phyloP scores from a whole-genome alignment of 2,888 invertebrate species.

The Maniola hyperantus region DNA sequence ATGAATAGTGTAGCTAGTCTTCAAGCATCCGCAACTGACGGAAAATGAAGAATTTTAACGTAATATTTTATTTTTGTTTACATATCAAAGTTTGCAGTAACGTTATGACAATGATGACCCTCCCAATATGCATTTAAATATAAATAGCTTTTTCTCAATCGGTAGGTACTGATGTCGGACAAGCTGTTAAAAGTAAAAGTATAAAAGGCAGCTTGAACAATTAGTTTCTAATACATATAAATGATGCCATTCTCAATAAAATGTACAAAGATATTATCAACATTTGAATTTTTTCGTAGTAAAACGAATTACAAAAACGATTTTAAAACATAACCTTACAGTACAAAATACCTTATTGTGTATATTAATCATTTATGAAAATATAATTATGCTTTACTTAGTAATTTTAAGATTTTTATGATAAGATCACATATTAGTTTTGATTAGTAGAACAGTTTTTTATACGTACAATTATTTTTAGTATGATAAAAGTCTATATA shows the following conservation, averaged over 20 bases:
- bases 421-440: constrained; percentile 56
- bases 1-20: constrained; percentile 35
- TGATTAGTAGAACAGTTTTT: constrained; percentile 52
- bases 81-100: neutral
- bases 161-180: constrained; percentile 25
- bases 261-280: constrained; percentile 44
- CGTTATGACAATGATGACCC: constrained; percentile 1
- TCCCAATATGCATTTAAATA: constrained; percentile 19
- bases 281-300: constrained; percentile 25
- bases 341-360: constrained; percentile 79
- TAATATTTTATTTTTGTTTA: constrained; percentile 9
- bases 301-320: constrained; percentile 37
- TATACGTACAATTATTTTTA: constrained; percentile 60
- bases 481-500: constrained; percentile 53
- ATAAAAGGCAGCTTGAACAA: constrained; percentile 50
- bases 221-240: constrained; percentile 44
- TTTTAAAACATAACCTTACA: constrained; percentile 65
- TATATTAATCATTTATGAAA: constrained; percentile 69
- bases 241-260: constrained; percentile 52
- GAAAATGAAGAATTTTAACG: neutral
- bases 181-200: constrained; percentile 42
- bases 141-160: constrained; percentile 10
- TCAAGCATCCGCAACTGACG: constrained; percentile 19
- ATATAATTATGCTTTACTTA: constrained; percentile 76
- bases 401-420: constrained; percentile 54